Percentiles rank a stretch among this genome's conserved stretches.
Conservation (phyloP, 2,113 vertebrate species). For the Cranoglanis bouderius region DNA sequence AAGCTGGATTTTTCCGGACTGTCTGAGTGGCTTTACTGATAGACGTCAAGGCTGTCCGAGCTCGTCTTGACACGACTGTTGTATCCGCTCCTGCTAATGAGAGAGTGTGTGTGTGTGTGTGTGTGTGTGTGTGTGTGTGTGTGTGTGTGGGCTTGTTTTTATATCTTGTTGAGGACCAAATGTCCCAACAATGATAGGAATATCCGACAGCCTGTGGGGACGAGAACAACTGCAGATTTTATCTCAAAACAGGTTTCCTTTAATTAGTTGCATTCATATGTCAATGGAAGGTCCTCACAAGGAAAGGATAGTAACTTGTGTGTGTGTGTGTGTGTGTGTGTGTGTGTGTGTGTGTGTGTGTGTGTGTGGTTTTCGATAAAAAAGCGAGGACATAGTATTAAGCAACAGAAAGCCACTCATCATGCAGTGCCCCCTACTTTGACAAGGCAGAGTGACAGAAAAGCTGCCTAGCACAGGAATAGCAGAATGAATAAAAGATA, state of each 20-base stretch:
- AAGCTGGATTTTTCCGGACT: slow-evolving; percentile 27
- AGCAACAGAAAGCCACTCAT: slow-evolving; percentile 43
- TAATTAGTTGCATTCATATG: background rate
- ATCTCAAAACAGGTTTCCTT: background rate
- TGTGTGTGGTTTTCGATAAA: background rate
- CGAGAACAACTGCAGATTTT: background rate
- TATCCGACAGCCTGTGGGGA: background rate
- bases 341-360: slow-evolving; percentile 9
- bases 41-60: slow-evolving; percentile 39
- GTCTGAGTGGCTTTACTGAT: slow-evolving; percentile 36
- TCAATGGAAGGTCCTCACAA: background rate
- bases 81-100: background rate
- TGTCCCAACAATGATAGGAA: too few relatives aligned
- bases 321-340: slow-evolving; percentile 8
- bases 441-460: slow-evolving; percentile 60
- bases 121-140: slow-evolving; percentile 18
- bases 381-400: background rate
- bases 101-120: slow-evolving; percentile 34
- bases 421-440: slow-evolving; percentile 58
- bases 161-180: background rate
- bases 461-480: slow-evolving; percentile 65
- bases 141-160: slow-evolving; percentile 8
- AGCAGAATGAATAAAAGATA: slow-evolving; percentile 75
- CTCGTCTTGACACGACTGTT: slow-evolving; percentile 14
- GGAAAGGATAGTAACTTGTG: background rate